Base-by-base conservation (phyloP, 2,797 vertebrate genomes). In the Halcyon leucocephala region DNA sequence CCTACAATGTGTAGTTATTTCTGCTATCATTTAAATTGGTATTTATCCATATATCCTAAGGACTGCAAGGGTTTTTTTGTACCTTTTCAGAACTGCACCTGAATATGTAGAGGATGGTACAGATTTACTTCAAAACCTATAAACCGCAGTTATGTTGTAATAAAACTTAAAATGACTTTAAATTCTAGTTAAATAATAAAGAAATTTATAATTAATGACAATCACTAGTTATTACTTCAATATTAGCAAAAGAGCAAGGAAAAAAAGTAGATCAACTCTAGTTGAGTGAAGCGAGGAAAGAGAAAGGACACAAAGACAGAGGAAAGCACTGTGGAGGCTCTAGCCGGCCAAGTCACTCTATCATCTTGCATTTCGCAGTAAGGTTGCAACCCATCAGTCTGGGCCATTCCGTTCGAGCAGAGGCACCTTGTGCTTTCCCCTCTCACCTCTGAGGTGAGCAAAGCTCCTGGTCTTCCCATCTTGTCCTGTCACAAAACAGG, bases 121-220 rank as follows among this genome's bases (percentile, higher is more conserved):
- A 70, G 80, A 93, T 90, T 82, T 69, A 77, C 42, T 79, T 89
- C 37, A 79, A 66, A 76, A 81, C 10, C 18, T 37, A 51, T 37
- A 73, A 70, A 41, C 21, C 25, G 70, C 9, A 52, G 12, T 39
- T 67, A 35, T 11, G 14, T 35, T 86, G 76, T 83, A 80, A 90
- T 31, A 58, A 65, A 90, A 72, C 13, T 65, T 82, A 26, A 81
- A 93, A 82, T 71, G 49, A 78, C 44, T 82, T 77, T 21, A 67
- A 73, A 61, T 71, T 86, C 18, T 46, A 60, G 13, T 25, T 42
- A 42, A 42, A 42, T 42, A 42, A 42, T 42, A 42, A 42, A 42
- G 41, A 42, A 42, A 42, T 42, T 16, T 42, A 16, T 42, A 51
- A 46, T 58, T 67, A 31, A 62, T 77, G 19, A 73, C 61, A 70